Conservation (phyloP, 2,888 invertebrate genomes). For the Thymelicus acteon region DNA sequence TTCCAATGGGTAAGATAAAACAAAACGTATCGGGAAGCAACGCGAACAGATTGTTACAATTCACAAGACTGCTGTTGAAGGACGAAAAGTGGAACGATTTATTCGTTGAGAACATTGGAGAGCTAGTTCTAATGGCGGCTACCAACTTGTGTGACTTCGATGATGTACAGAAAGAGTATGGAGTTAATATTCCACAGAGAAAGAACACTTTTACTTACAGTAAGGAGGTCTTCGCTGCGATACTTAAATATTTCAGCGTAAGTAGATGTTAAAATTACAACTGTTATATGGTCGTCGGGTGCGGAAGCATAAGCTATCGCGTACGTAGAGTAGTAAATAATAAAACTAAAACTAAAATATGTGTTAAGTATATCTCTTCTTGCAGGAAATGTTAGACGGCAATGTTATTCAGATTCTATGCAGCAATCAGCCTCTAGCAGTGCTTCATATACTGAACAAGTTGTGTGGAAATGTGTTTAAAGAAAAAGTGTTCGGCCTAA, state of each 20-base stretch:
- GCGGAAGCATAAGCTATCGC: no score
- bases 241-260: conserved; percentile 77
- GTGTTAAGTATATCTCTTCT: conserved; percentile 34
- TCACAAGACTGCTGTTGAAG: conserved; percentile 61
- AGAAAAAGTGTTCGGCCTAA: conserved; percentile 77
- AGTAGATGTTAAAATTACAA: conserved; percentile 45
- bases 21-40: conserved; percentile 39
- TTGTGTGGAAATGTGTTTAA: conserved; percentile 77
- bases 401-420: conserved; percentile 70
- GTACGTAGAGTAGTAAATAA: no score
- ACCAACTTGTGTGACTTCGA: conserved; percentile 65
- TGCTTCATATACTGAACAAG: conserved; percentile 82
- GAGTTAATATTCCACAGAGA: conserved; percentile 56
- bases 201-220: conserved; percentile 71
- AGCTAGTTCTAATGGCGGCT: conserved; percentile 62
- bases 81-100: conserved; percentile 68
- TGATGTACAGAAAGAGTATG: conserved; percentile 59
- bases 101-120: conserved; percentile 70
- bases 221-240: conserved; percentile 61
- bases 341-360: no score
- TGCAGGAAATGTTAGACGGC: conserved; percentile 65
- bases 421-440: conserved; percentile 71
- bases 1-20: conserved; percentile 45
- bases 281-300: no score
- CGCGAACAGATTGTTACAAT: conserved; percentile 63